These are phyloP conservation scores for Ascidia mentula DNA, from an alignment of 23 tunicate species.

Conservation along the genomic window DNA sequence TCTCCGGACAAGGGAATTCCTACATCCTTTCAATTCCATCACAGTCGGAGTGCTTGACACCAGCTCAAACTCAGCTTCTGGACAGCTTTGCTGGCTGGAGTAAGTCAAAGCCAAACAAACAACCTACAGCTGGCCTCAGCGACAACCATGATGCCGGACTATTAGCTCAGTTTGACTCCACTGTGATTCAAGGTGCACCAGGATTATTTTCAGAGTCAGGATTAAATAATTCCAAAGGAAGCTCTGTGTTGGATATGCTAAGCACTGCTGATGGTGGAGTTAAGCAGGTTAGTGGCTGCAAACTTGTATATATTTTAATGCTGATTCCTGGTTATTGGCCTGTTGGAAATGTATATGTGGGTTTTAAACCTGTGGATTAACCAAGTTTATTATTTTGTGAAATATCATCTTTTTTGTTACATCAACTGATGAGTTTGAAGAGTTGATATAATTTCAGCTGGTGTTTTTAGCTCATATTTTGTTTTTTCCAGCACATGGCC, in stretches of 20 bases:
- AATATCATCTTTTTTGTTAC: too few species aligned
- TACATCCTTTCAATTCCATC: neutral
- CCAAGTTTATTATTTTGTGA: too few species aligned
- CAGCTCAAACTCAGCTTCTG: slow-evolving; percentile 43
- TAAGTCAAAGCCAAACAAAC: slow-evolving; percentile 10
- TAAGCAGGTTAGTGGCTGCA: slow-evolving; percentile 32
- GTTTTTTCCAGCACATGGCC: slow-evolving; percentile 2
- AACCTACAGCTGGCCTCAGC: neutral
- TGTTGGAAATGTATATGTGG: too few species aligned
- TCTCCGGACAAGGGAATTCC: neutral
- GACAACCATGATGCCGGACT: neutral
- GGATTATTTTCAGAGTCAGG: neutral
- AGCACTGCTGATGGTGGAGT: slow-evolving; percentile 29
- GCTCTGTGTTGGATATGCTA: slow-evolving; percentile 12
- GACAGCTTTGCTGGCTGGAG: slow-evolving; percentile 35
- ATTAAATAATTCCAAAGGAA: neutral
- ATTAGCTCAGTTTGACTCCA: neutral
- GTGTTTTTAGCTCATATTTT: neutral
- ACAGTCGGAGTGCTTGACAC: slow-evolving; percentile 34
- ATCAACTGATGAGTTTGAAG: too few species aligned
- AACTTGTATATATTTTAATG: too few species aligned
- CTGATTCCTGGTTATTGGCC: too few species aligned
- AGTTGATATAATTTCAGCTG: too few species aligned
- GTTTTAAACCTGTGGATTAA: too few species aligned
- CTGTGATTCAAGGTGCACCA: neutral